Percentiles rank a stretch among this genome's conserved stretches.
Conservation (phyloP, 2,797 vertebrate species). For the Gambusia yucatana region DNA sequence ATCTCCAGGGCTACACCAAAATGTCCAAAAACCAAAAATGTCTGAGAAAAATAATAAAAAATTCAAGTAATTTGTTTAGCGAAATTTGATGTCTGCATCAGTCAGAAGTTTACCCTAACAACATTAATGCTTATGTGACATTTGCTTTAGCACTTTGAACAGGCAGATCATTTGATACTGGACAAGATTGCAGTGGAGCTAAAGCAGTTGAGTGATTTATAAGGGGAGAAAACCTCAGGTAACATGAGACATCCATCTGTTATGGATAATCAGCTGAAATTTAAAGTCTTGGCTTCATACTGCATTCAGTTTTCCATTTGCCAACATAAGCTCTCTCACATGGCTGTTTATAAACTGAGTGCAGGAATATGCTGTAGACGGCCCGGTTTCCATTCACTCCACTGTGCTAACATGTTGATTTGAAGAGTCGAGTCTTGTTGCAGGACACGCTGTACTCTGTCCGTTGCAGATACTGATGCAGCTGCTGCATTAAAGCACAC, state of each 20-base stretch:
- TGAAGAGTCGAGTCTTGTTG: constrained; percentile 19
- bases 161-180: neutral
- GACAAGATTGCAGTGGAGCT: constrained; percentile 4
- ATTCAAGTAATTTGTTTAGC: neutral
- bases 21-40: neutral
- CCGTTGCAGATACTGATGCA: constrained; percentile 29
- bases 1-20: neutral
- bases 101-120: neutral
- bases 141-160: neutral
- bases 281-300: constrained; percentile 38
- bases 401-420: constrained; percentile 37
- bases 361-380: constrained; percentile 56
- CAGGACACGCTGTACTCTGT: constrained; percentile 40
- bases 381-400: constrained; percentile 54
- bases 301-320: constrained; percentile 14
- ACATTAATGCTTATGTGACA: neutral
- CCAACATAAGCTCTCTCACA: constrained; percentile 46
- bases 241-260: constrained; percentile 27
- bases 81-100: neutral
- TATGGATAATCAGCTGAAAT: constrained; percentile 40
- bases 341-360: constrained; percentile 36
- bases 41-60: neutral
- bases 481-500: constrained; percentile 21
- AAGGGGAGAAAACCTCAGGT: constrained; percentile 38
- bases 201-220: constrained; percentile 49